A percentile compares a stretch with the other conserved stretches of the same genome.
Evolutionary conservation across 2,113 vertebrate genomes (phyloP).

Genomic region (Opisthocomus hoazin): DNA sequence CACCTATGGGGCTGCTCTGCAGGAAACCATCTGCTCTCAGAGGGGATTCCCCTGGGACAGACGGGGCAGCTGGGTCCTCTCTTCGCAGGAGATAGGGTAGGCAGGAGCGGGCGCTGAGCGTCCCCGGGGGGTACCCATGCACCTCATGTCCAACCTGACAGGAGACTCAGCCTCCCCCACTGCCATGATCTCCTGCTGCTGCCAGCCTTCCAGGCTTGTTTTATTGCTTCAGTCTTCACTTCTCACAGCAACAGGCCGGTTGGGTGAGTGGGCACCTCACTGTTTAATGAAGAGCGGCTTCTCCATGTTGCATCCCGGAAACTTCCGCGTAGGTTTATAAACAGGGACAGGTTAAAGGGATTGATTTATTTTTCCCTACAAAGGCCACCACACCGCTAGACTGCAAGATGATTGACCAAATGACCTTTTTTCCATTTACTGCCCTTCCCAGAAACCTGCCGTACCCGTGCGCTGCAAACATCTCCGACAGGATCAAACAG

Average conservation of each 20-base stretch:
- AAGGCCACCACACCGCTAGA: not conserved
- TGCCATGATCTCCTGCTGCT: not conserved
- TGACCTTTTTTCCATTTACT: conserved; percentile 13
- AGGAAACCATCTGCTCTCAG: not conserved
- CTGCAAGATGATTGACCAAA: not conserved
- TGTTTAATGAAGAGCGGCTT: not conserved
- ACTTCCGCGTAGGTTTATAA: not conserved
- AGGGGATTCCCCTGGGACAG: not conserved
- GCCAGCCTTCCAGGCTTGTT: not conserved
- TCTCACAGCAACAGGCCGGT: not conserved
- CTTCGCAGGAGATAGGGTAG: not conserved
- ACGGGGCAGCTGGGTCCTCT: accelerated
- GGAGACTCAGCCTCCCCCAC: not conserved
- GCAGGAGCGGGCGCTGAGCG: not conserved
- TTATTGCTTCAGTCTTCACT: not conserved
- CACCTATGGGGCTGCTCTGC: accelerated
- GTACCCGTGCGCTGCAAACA: accelerated
- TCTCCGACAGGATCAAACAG: not conserved
- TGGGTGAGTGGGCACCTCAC: not conserved
- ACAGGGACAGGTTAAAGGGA: not conserved
- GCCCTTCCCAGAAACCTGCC: not conserved
- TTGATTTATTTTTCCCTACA: not conserved
- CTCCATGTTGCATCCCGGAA: accelerated
- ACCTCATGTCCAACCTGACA: not conserved
- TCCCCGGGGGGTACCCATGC: accelerated